Percentiles rank a stretch among this genome's conserved stretches.
These are phyloP conservation scores for Hippopotamus amphibius DNA, from an alignment of 2,113 vertebrate species.

Conservation along the genomic window DNA sequence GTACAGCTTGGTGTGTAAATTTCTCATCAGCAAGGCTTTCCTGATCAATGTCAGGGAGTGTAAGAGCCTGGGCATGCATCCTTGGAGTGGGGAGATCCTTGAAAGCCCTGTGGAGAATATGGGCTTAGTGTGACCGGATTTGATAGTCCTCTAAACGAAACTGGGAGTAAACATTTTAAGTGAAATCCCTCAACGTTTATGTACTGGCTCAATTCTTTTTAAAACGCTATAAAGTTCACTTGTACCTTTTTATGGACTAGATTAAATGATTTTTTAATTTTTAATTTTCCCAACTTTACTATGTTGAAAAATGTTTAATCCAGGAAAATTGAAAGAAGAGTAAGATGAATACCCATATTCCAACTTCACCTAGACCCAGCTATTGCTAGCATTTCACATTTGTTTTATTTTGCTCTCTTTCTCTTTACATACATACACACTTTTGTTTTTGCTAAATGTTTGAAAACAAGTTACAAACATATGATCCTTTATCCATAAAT, in stretches of 20 bases:
- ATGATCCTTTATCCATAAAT: neutral
- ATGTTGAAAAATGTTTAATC: neutral
- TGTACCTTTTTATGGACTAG: neutral
- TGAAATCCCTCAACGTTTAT: neutral
- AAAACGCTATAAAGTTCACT: neutral
- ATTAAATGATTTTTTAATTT: neutral
- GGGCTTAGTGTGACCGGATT: neutral
- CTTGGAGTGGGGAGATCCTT: neutral
- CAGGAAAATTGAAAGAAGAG: neutral
- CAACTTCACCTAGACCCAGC: neutral
- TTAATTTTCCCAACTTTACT: neutral
- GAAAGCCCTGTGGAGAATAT: neutral
- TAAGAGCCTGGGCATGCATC: neutral
- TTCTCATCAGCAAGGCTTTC: neutral
- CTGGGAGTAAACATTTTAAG: neutral
- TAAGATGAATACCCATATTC: neutral
- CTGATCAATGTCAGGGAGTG: neutral
- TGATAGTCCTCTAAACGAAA: constrained; percentile 18
- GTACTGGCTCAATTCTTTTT: neutral
- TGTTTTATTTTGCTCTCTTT: neutral
- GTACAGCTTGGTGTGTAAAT: neutral
- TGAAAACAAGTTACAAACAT: constrained; percentile 1
- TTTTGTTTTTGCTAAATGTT: neutral
- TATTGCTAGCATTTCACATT: neutral
- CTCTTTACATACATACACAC: neutral